Conservation (phyloP, 2,113 vertebrate genomes). For the Brienomyrus brachyistius region DNA sequence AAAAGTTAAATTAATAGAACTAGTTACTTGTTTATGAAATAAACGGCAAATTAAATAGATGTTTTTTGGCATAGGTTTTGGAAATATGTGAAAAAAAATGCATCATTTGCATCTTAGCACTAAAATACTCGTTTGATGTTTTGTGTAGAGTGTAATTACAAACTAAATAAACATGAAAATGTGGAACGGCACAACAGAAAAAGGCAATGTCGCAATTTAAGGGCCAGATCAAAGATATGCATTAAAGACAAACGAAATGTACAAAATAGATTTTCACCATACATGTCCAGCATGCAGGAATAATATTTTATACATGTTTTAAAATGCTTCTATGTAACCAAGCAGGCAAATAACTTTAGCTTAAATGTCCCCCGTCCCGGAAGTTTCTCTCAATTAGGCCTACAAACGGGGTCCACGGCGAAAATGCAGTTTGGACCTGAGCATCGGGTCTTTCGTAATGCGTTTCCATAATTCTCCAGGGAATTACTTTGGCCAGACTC, state of each 20-base stretch:
- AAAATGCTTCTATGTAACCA: background rate
- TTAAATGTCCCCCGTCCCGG: background rate
- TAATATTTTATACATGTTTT: slow-evolving; percentile 91
- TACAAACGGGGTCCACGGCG: background rate
- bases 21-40: background rate
- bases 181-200: background rate
- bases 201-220: background rate
- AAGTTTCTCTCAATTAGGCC: background rate
- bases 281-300: slow-evolving; percentile 99
- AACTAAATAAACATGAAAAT: background rate
- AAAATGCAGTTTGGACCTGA: background rate
- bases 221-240: background rate
- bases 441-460: background rate
- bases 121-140: background rate
- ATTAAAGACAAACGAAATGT: background rate
- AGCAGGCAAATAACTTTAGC: background rate
- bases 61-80: background rate
- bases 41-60: background rate
- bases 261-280: slow-evolving; percentile 61
- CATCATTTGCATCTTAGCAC: background rate
- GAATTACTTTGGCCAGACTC: background rate
- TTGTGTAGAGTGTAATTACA: background rate
- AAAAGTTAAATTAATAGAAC: background rate
- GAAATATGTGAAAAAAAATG: background rate
- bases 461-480: background rate